Evolutionary conservation across 2,797 vertebrate genomes (phyloP).

Genomic region (Atherinosoma microstoma): DNA sequence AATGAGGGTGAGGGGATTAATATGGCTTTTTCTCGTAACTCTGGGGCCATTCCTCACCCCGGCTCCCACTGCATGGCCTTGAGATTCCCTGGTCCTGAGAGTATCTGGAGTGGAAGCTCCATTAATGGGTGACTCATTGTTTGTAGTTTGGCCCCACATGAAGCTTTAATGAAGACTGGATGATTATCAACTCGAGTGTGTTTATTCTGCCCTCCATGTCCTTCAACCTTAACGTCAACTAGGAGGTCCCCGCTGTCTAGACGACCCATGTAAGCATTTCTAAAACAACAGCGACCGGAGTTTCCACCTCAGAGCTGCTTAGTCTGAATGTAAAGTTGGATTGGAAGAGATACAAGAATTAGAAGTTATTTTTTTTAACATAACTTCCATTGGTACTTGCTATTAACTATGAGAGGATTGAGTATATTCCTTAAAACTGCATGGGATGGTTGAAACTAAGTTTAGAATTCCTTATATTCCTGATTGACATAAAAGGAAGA

Average conservation of each 20-base stretch:
- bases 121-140: constrained; percentile 58
- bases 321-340: not conserved
- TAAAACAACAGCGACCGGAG: not conserved
- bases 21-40: constrained; percentile 71
- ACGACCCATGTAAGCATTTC: not conserved
- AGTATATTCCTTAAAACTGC: too few species aligned
- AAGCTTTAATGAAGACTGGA: constrained; percentile 36
- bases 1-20: constrained; percentile 77
- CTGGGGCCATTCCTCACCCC: constrained; percentile 46
- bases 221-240: constrained; percentile 1
- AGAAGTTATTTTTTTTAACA: not conserved
- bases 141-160: constrained; percentile 45
- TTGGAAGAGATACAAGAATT: not conserved
- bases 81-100: constrained; percentile 63
- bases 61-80: constrained; percentile 56
- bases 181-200: constrained; percentile 31
- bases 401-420: not conserved
- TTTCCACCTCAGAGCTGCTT: not conserved
- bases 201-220: constrained; percentile 9
- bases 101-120: constrained; percentile 51
- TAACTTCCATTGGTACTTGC: not conserved
- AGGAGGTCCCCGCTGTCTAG: not conserved
- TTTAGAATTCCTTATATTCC: too few species aligned
- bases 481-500: too few species aligned
- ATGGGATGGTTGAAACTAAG: not conserved